Evolutionary conservation across 2,888 invertebrate species (phyloP).

Genomic region (Sinodicranocentrus sp.): DNA sequence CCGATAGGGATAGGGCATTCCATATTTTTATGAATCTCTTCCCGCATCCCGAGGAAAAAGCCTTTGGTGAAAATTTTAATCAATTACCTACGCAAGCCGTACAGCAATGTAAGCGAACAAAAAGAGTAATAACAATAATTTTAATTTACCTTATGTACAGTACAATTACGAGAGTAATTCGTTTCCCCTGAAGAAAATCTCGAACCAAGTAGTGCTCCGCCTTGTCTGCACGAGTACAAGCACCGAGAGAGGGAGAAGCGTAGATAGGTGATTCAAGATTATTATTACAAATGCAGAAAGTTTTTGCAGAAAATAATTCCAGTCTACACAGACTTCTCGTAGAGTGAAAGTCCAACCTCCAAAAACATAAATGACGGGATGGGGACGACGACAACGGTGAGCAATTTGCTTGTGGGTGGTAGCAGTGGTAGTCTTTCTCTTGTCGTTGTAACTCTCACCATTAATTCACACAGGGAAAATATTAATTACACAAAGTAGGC

Average conservation of each 20-base stretch:
- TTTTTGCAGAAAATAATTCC: slow-evolving; percentile 23
- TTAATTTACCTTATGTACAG: slow-evolving; percentile 59
- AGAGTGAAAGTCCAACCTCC: slow-evolving; percentile 39
- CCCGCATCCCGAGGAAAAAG: too few relatives aligned
- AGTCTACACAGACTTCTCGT: slow-evolving; percentile 5
- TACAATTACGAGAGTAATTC: slow-evolving; percentile 30
- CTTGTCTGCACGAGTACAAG: not conserved
- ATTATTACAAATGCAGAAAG: slow-evolving; percentile 55
- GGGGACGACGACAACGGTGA: slow-evolving; percentile 32
- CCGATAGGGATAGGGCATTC: too few relatives aligned
- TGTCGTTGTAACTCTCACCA: slow-evolving; percentile 41
- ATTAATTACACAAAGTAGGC: slow-evolving; percentile 61
- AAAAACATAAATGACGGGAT: slow-evolving; percentile 53
- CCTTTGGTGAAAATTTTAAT: slow-evolving; percentile 34
- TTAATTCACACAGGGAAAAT: slow-evolving; percentile 64
- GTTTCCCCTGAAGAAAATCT: slow-evolving; percentile 31
- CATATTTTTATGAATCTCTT: too few relatives aligned
- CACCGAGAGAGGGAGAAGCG: not conserved
- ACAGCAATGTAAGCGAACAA: not conserved
- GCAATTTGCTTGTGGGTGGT: slow-evolving; percentile 64
- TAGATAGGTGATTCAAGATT: slow-evolving; percentile 1
- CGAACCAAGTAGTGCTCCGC: not conserved
- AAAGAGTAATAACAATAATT: slow-evolving; percentile 22
- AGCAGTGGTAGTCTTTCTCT: slow-evolving; percentile 28
- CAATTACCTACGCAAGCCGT: slow-evolving; percentile 38